phyloP scores from a whole-genome alignment of 2,797 vertebrate species.

The Semaprochilodus insignis region DNA sequence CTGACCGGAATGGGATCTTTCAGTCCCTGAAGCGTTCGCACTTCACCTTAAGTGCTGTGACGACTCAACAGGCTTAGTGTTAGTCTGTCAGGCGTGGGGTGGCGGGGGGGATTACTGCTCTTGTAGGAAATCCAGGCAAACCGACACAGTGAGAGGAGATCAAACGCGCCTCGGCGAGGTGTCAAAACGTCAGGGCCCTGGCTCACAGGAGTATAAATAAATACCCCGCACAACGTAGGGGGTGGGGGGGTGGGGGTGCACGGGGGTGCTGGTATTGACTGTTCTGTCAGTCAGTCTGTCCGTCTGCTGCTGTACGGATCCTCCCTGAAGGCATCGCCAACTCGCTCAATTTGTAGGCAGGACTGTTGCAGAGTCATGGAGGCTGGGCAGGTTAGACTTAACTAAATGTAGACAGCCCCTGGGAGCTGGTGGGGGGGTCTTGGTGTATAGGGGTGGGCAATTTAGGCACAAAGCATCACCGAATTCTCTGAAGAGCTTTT shows the following conservation, averaged over 20 bases:
- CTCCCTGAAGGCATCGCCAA: slow-evolving; percentile 66
- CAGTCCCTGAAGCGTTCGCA: slow-evolving; percentile 44
- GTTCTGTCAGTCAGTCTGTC: slow-evolving; percentile 22
- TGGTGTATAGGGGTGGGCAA: not conserved
- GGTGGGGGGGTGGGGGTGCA: not conserved
- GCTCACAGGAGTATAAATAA: slow-evolving; percentile 30
- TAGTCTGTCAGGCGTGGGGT: slow-evolving; percentile 69
- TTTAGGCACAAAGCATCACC: not conserved
- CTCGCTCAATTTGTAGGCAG: slow-evolving; percentile 59
- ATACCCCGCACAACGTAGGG: not conserved
- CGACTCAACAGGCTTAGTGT: slow-evolving; percentile 76
- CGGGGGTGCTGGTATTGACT: slow-evolving; percentile 54
- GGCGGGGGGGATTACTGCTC: slow-evolving; percentile 69
- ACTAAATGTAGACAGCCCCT: not conserved
- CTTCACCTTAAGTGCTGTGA: slow-evolving; percentile 62
- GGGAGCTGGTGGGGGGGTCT: not conserved
- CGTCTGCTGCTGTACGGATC: slow-evolving; percentile 7
- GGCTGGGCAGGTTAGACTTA: not conserved
- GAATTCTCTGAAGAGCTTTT: not conserved
- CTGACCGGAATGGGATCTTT: slow-evolving; percentile 62
- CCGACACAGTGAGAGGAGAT: slow-evolving; percentile 72
- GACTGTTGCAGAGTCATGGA: not conserved
- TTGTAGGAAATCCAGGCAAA: slow-evolving; percentile 58
- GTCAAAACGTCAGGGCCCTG: slow-evolving; percentile 41
- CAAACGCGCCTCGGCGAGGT: slow-evolving; percentile 68